Base-by-base conservation (phyloP, 2,888 invertebrate genomes). In the Trichopoda pennipes region DNA sequence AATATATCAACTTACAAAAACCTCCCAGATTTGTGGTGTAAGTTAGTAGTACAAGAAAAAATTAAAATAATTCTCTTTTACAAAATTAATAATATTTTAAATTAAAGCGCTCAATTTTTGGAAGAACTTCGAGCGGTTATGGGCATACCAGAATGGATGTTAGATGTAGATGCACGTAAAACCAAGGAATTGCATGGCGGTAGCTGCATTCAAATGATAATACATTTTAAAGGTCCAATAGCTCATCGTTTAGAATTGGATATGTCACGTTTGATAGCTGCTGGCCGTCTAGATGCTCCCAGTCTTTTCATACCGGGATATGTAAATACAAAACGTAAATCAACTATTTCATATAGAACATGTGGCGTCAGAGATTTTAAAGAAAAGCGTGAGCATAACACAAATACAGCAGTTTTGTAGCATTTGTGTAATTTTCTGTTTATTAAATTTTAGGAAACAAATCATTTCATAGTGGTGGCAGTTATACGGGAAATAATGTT, bases 81-180 rank as follows among this genome's bases (percentile, higher is more conserved):
- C 42, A 16, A 44, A 44, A 44, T 38, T 38, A 38, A 16, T 12
- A 6, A n/a, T 44, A 4, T 44, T 35, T 38, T 19, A 21, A 14
- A 23, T 88, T 90, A 69, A 88, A 97, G 97, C 1, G 94, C 95
- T 0, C 95, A 95, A 91, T 98, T 98, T 91, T 93, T 98, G 85
- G 94, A 94, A 77, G 96, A 97, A 85, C 92, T 97, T 10, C 93
- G 97, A 44, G 92, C 93, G 69, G 94, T 97, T 35, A 93, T 98
- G 94, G 97, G 96, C 35, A 94, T 95, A 73, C 97, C 97, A 0
- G 95, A 95, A 88, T 98, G 98, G 98, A 95, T 97, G 94, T 89
- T 98, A 85, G 94, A 95, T 19, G 95, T 96, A 72, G 97, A 97
- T 92, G 94, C 95, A 47, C 93, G 97, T 8, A 94, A 94, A 89